Evolutionary conservation across 2,113 vertebrate species (phyloP).

Genomic region (Epinephelus lanceolatus): DNA sequence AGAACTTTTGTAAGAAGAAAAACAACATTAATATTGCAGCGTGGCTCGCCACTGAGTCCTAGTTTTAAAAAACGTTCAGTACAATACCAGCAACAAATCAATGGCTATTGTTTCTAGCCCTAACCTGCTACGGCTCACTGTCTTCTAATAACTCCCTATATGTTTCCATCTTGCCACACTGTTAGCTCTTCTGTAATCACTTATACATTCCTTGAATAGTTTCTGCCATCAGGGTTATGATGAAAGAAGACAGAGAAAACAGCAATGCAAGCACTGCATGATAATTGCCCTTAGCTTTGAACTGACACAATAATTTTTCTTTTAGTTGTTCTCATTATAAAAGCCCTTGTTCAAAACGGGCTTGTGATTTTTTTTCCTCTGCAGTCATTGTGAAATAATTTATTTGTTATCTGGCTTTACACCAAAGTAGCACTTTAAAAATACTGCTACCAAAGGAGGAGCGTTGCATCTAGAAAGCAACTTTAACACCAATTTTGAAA

Average conservation of each 20-base stretch:
- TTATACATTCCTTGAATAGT: conserved; percentile 41
- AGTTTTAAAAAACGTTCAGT: conserved; percentile 44
- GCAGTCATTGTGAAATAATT: conserved; percentile 56
- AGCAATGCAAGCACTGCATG: conserved; percentile 59
- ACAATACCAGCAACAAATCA: conserved; percentile 34
- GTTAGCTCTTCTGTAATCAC: conserved; percentile 46
- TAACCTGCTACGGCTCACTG: conserved; percentile 18
- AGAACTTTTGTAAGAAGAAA: conserved; percentile 51
- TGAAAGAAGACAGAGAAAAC: conserved; percentile 64
- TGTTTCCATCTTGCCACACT: conserved; percentile 24
- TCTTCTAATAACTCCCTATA: conserved; percentile 42
- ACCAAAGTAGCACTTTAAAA: conserved; percentile 51
- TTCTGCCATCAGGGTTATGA: conserved; percentile 57
- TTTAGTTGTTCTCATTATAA: conserved; percentile 68
- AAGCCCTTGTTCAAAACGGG: conserved; percentile 63
- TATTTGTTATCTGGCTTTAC: conserved; percentile 54
- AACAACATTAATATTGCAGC: conserved; percentile 68
- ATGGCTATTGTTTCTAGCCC: conserved; percentile 21
- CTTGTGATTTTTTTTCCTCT: conserved; percentile 33
- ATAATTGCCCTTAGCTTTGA: conserved; percentile 70
- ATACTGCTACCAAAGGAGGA: conserved; percentile 14
- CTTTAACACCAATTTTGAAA: conserved; percentile 39
- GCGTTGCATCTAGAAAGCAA: conserved; percentile 29
- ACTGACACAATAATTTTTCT: conserved; percentile 64
- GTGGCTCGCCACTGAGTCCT: conserved; percentile 32